phyloP scores from a whole-genome alignment of 2,113 vertebrate genomes.

The Gila orcuttii region DNA sequence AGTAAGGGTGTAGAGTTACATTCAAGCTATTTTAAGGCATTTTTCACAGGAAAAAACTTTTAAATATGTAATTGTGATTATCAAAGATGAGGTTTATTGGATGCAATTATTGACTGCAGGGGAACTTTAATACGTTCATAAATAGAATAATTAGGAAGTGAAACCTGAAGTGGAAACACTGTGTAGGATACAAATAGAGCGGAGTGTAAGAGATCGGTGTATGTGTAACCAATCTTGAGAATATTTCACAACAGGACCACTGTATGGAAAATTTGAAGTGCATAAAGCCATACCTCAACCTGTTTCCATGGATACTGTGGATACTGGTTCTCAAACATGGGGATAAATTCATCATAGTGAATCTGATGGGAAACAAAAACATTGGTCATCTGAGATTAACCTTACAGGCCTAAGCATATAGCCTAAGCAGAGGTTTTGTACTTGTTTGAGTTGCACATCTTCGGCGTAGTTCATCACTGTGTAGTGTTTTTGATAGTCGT shows the following conservation, averaged over 20 bases:
- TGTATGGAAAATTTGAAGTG: neutral
- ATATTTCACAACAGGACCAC: neutral
- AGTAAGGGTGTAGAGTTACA: too few species aligned
- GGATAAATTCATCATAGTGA: constrained; percentile 89
- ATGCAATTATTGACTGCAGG: too few species aligned
- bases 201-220: neutral
- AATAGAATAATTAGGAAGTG: neutral
- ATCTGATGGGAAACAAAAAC: constrained; percentile 72
- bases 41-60: too few species aligned
- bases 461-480: constrained; percentile 95
- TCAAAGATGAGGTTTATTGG: too few species aligned
- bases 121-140: neutral
- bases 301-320: constrained; percentile 84
- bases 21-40: too few species aligned
- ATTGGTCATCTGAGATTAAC: neutral
- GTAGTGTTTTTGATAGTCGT: constrained; percentile 97
- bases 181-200: too few species aligned
- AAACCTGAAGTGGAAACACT: neutral
- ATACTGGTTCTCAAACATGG: constrained; percentile 90
- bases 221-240: neutral
- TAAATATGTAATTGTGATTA: too few species aligned
- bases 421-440: constrained; percentile 50
- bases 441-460: constrained; percentile 85
- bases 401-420: neutral
- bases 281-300: constrained; percentile 79